These are phyloP conservation scores for Tholera decimalis DNA, from an alignment of 2,888 invertebrate species.

Conservation along the genomic window DNA sequence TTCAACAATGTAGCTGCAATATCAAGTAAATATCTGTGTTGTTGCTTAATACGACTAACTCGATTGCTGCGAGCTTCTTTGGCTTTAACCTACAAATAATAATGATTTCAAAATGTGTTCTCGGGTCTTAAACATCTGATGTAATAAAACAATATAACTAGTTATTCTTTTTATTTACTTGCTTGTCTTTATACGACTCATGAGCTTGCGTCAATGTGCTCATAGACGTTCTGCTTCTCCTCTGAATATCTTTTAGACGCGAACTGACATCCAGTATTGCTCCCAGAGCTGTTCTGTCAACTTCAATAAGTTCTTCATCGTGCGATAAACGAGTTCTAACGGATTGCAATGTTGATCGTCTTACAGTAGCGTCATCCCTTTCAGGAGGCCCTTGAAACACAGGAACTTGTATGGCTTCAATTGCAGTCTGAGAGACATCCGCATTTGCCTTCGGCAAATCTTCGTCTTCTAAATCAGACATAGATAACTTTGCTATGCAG, in stretches of 20 bases:
- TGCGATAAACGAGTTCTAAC: neutral
- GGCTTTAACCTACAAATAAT: slow-evolving; percentile 90
- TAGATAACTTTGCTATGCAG: slow-evolving; percentile 2
- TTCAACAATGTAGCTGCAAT: slow-evolving; percentile 92
- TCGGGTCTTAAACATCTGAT: neutral
- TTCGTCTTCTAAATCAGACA: slow-evolving; percentile 35
- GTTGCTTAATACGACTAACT: slow-evolving; percentile 83
- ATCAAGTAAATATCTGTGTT: slow-evolving; percentile 93
- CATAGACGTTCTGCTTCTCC: slow-evolving; percentile 84
- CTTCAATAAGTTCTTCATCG: slow-evolving; percentile 70
- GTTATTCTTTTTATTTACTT: slow-evolving; percentile 81
- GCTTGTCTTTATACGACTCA: slow-evolving; percentile 89
- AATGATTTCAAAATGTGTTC: slow-evolving; percentile 32
- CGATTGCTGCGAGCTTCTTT: slow-evolving; percentile 92
- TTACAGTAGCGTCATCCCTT: slow-evolving; percentile 69
- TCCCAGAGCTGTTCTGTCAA: slow-evolving; percentile 85
- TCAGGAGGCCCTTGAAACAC: slow-evolving; percentile 54
- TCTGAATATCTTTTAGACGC: slow-evolving; percentile 82
- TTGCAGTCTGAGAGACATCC: neutral
- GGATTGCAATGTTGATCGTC: slow-evolving; percentile 66
- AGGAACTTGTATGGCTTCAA: neutral
- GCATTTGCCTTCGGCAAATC: slow-evolving; percentile 1
- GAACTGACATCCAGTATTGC: slow-evolving; percentile 85
- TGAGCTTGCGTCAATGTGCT: slow-evolving; percentile 83
- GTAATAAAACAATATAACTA: slow-evolving; percentile 71